A percentile compares a stretch with the other conserved stretches of the same genome.
These are phyloP conservation scores for Grapholita molesta DNA, from an alignment of 1,140 invertebrate species.

Conservation along the genomic window DNA sequence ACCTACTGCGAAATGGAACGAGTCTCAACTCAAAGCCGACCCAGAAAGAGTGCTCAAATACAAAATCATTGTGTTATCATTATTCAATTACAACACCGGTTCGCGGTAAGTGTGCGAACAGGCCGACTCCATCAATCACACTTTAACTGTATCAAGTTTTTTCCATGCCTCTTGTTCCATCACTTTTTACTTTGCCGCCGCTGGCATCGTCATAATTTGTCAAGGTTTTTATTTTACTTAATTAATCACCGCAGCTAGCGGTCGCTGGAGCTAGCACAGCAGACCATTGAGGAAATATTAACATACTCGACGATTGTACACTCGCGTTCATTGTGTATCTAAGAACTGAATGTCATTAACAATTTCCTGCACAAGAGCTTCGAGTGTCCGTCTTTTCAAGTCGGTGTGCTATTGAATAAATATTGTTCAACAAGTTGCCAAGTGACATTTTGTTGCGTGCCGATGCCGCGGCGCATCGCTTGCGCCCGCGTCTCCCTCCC, in stretches of 20 bases:
- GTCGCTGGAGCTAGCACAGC: conserved; percentile 26
- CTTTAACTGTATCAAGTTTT: conserved; percentile 74
- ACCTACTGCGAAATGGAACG: conserved; percentile 24
- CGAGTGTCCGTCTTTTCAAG: conserved; percentile 62
- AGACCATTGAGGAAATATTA: conserved; percentile 45
- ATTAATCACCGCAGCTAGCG: conserved; percentile 49
- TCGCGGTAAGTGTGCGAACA: conserved; percentile 47
- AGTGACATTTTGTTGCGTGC: conserved; percentile 61
- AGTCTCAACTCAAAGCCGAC: conserved; percentile 31
- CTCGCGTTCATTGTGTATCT: conserved; percentile 36
- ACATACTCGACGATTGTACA: conserved; percentile 42
- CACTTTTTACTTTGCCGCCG: conserved; percentile 52
- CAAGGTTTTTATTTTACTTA: conserved; percentile 59
- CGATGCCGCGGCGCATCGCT: conserved; percentile 33
- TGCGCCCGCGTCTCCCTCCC: conserved; percentile 32
- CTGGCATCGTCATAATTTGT: conserved; percentile 56
- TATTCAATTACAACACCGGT: conserved; percentile 63
- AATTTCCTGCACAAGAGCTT: conserved; percentile 63
- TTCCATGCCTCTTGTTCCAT: conserved; percentile 46
- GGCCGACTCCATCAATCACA: conserved; percentile 64
- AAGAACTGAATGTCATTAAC: conserved; percentile 69
- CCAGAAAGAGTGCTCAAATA: conserved; percentile 32
- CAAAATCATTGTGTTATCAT: conserved; percentile 56
- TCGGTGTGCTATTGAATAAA: conserved; percentile 68
- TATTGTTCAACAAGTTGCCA: conserved; percentile 69